phyloP scores from a whole-genome alignment of 23 tunicate genomes.

The Ascidia mentula region DNA sequence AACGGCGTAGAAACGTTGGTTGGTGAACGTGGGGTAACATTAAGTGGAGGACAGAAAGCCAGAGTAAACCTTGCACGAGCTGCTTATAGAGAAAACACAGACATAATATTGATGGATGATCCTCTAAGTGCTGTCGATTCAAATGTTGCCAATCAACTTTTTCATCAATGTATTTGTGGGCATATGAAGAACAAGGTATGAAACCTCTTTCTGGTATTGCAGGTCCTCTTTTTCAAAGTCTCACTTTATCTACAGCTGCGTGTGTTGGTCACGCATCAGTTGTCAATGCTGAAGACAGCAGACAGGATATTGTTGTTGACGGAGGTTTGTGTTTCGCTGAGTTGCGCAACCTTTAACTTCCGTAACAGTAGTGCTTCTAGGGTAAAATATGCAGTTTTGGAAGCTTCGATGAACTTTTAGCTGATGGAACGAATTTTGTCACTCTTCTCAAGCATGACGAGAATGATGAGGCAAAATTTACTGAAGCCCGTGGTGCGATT shows the following conservation, averaged over 20 bases:
- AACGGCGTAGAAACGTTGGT: background rate
- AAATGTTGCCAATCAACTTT: conserved; percentile 68
- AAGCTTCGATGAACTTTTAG: conserved; percentile 37
- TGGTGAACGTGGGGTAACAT: background rate
- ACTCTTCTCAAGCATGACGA: conserved; percentile 29
- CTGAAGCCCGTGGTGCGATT: background rate
- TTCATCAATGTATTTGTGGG: conserved; percentile 70
- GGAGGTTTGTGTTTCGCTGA: conserved; percentile 37
- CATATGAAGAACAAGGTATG: conserved; percentile 33
- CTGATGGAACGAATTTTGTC: conserved; percentile 35
- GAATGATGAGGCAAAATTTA: background rate
- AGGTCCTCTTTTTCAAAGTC: too few species aligned
- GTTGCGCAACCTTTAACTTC: too few species aligned
- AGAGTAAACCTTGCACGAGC: conserved; percentile 84
- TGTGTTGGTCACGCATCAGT: conserved; percentile 86
- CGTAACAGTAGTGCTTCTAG: background rate
- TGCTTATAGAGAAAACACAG: conserved; percentile 47
- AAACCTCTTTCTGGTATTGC: too few species aligned
- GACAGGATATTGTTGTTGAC: conserved; percentile 62
- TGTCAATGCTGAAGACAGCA: conserved; percentile 63
- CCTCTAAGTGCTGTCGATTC: conserved; percentile 93
- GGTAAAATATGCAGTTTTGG: conserved; percentile 38
- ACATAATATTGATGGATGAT: conserved; percentile 83
- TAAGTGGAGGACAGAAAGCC: conserved; percentile 60
- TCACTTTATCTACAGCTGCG: conserved; percentile 60